phyloP scores from a whole-genome alignment of 1,140 invertebrate species.

The Choristoneura fumiferana region DNA sequence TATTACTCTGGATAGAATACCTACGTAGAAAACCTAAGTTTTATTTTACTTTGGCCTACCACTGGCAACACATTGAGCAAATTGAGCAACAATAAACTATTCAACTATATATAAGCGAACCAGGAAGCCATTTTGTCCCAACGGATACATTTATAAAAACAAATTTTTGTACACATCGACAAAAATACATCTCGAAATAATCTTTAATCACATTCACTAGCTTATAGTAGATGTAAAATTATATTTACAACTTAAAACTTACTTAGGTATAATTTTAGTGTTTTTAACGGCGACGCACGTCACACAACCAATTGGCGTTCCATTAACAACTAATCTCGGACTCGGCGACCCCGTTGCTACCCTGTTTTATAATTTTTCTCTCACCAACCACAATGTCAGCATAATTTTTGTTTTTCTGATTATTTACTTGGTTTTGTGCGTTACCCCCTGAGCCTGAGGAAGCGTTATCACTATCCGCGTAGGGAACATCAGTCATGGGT shows the following conservation, averaged over 20 bases:
- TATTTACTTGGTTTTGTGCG: constrained; percentile 39
- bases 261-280: not conserved
- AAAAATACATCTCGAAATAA: constrained; percentile 39
- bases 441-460: constrained; percentile 55
- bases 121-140: constrained; percentile 41
- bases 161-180: constrained; percentile 24
- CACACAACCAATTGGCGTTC: constrained; percentile 8
- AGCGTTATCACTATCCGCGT: constrained; percentile 72
- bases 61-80: constrained; percentile 67
- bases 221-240: constrained; percentile 12
- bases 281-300: constrained; percentile 3
- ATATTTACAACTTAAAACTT: constrained; percentile 8
- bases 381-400: constrained; percentile 42
- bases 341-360: constrained; percentile 57
- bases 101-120: constrained; percentile 52
- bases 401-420: constrained; percentile 46
- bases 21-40: constrained; percentile 37
- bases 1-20: constrained; percentile 26
- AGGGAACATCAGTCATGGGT: constrained; percentile 73
- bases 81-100: constrained; percentile 61
- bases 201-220: not conserved
- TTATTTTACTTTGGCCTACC: constrained; percentile 23
- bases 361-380: constrained; percentile 59
- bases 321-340: constrained; percentile 67
- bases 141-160: constrained; percentile 18